Evolutionary conservation across 2,113 vertebrate species (phyloP).

Genomic region (Alouatta palliata): DNA sequence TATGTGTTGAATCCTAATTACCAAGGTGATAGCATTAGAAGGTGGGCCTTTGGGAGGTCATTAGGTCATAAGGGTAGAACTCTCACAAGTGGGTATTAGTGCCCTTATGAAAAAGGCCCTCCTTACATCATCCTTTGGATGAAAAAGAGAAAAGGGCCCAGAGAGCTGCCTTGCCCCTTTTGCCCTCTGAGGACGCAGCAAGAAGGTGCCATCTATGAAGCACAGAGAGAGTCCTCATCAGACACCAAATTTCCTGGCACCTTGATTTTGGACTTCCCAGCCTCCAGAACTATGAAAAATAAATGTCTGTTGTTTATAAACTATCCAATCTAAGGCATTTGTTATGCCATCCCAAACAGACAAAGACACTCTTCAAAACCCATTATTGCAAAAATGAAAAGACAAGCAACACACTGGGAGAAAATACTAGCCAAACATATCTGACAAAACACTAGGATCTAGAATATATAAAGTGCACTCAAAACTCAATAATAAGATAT

Average conservation of each 20-base stretch:
- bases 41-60: not conserved
- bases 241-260: not conserved
- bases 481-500: not conserved
- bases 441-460: not conserved
- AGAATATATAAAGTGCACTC: not conserved
- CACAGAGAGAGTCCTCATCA: not conserved
- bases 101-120: not conserved
- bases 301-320: not conserved
- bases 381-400: not conserved
- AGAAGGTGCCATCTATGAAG: not conserved
- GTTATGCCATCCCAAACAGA: not conserved
- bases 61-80: not conserved
- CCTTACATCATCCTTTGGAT: no score
- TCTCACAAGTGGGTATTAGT: not conserved
- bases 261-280: not conserved
- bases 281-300: not conserved
- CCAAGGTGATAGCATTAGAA: not conserved
- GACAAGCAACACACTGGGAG: not conserved
- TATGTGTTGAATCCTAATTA: not conserved
- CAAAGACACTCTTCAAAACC: not conserved
- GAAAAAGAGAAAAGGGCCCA: not conserved
- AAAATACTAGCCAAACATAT: not conserved
- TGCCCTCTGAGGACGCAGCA: not conserved
- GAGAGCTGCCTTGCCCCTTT: not conserved
- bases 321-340: not conserved